Conservation (phyloP, 2,113 vertebrate genomes). For the Balaenoptera acutorostrata region DNA sequence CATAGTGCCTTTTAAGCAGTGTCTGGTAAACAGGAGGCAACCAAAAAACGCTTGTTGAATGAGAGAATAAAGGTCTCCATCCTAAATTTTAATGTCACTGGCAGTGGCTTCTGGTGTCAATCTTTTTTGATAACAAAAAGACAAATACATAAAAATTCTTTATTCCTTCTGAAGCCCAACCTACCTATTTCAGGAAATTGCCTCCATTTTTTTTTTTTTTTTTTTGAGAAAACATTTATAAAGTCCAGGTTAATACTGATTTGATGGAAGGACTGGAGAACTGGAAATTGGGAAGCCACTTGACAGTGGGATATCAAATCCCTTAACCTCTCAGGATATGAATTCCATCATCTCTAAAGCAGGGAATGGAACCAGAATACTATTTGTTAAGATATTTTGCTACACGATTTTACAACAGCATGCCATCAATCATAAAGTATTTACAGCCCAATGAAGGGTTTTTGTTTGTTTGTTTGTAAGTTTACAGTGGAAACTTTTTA, state of each 20-base stretch:
- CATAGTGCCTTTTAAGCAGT: not conserved
- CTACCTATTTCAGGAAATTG: not conserved
- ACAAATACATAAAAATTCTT: not conserved
- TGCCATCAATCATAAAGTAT: no score
- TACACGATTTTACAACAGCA: no score
- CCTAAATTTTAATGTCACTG: not conserved
- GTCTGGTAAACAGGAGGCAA: not conserved
- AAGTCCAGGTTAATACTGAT: not conserved
- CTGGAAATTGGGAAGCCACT: not conserved
- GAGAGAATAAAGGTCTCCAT: not conserved
- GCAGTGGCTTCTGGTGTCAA: not conserved
- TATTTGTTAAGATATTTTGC: no score
- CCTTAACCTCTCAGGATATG: not conserved
- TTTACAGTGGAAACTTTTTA: no score
- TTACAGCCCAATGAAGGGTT: no score
- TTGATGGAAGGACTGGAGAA: not conserved
- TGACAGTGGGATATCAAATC: not conserved
- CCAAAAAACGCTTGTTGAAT: not conserved
- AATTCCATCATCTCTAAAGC: not conserved
- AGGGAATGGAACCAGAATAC: constrained; percentile 7
- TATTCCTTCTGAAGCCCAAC: not conserved
- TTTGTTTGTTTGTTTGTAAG: no score
- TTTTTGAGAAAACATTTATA: no score
- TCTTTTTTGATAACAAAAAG: not conserved
- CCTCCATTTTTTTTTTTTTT: no score